phyloP scores from a whole-genome alignment of 2,113 vertebrate species.

The Etheostoma cragini region DNA sequence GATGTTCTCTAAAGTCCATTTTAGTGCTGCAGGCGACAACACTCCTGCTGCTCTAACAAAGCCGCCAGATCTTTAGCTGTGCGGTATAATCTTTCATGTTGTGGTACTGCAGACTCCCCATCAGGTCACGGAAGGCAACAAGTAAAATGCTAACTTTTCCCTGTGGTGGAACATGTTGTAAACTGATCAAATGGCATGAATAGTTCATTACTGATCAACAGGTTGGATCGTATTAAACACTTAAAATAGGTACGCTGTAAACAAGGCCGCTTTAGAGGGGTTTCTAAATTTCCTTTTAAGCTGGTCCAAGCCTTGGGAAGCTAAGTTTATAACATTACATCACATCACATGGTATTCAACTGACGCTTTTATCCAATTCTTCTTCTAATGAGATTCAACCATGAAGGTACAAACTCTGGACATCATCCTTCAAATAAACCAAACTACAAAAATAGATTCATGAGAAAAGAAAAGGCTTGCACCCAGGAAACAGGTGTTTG shows the following conservation, averaged over 20 bases:
- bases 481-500: too few species aligned
- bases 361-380: too few species aligned
- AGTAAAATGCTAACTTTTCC: background rate
- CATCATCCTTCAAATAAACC: too few species aligned
- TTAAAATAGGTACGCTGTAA: background rate
- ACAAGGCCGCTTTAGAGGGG: background rate
- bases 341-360: too few species aligned
- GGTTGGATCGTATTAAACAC: background rate
- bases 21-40: constrained; percentile 36
- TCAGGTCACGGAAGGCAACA: constrained; percentile 24
- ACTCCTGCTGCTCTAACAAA: constrained; percentile 29
- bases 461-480: too few species aligned
- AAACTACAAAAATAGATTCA: too few species aligned
- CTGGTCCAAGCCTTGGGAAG: too few species aligned
- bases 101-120: constrained; percentile 26
- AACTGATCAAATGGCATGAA: background rate
- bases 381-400: too few species aligned
- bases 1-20: constrained; percentile 21
- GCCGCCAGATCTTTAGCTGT: constrained; percentile 3
- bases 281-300: too few species aligned
- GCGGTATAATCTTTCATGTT: constrained; percentile 21
- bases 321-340: too few species aligned
- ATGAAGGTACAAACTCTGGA: too few species aligned
- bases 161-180: background rate
- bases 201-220: background rate